phyloP scores from a whole-genome alignment of 2,797 vertebrate genomes.

The Emydoidea blandingii region DNA sequence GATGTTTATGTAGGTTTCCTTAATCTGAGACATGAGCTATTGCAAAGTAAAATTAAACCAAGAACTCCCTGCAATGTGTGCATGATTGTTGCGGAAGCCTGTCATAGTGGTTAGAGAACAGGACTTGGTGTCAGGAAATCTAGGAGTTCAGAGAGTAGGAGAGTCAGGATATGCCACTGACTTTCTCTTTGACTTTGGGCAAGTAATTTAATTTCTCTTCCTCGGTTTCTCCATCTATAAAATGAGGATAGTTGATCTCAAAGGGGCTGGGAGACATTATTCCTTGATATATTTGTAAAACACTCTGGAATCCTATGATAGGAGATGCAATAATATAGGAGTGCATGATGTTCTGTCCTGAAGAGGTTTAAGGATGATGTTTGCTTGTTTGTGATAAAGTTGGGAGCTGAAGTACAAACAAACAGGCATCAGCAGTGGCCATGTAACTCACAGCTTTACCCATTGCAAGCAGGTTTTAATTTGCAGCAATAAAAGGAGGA shows the following conservation, averaged over 20 bases:
- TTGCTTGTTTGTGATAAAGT: conserved; percentile 73
- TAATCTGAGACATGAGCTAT: background rate
- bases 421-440: conserved; percentile 51
- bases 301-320: conserved; percentile 68
- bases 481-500: conserved; percentile 65
- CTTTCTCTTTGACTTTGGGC: background rate
- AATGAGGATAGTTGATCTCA: conserved; percentile 69
- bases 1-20: background rate
- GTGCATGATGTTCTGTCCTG: conserved; percentile 59
- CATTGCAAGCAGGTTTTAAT: conserved; percentile 66
- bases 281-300: conserved; percentile 52
- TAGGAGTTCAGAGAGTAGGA: conserved; percentile 54
- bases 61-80: background rate
- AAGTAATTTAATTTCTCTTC: conserved; percentile 67
- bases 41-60: background rate
- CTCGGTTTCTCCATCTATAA: conserved; percentile 56
- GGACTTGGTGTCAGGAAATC: conserved; percentile 40
- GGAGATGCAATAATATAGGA: conserved; percentile 69
- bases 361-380: conserved; percentile 65
- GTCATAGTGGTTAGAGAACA: background rate
- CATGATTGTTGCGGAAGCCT: background rate
- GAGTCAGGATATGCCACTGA: background rate
- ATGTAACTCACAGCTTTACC: conserved; percentile 52
- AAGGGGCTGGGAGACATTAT: background rate
- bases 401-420: conserved; percentile 67